Evolutionary conservation across 2,888 invertebrate species (phyloP), one percentile per base, ranked within the genome.

Genomic region (Neoitamus cyanurus): DNA sequence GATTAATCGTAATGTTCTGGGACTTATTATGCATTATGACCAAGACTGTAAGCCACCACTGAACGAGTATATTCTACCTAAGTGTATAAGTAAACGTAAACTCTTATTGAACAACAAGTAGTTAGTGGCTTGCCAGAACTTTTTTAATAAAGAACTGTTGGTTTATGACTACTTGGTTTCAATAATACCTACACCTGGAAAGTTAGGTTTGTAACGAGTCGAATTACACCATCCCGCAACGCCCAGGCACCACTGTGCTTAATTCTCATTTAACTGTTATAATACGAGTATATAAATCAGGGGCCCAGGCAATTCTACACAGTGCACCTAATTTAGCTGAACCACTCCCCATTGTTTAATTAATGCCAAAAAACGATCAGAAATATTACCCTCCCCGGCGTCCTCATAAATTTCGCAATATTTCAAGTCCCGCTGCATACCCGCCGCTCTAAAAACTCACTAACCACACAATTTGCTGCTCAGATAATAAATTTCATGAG

Each of bases 401-500:
- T 58, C 58, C 58, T 58, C 58, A 58, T 25, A 77, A 77, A 42
- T 77, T 77, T 37, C 46, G 36, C 28, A 77, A 77, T 77, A 77
- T 77, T 46, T 77, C 77, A 42, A 77, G 25, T n/a, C 30, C 15
- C 46, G 25, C 58, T 77, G 37, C 77, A 77, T 42, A 46, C 36
- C 37, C 42, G 48, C 58, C 58, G 20, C 28, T 46, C 25, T 46
- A 46, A 77, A 77, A 77, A 77, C 30, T 77, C 77, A 46, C 77
- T 42, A 77, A 77, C 77, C 77, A 46, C 77, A 77, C 77, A 77
- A 77, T 77, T 77, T 77, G 28, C 77, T 77, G 77, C 30, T 20
- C 77, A 77, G 77, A 77, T 77, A 77, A 77, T 77, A 77, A 77
- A 77, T 77, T 77, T 77, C 25, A 77, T 37, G 77, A 77, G 77